Evolutionary conservation across 2,888 invertebrate species (phyloP), one percentile per base, ranked within the genome.

Genomic region (Trichopria drosophilae): DNA sequence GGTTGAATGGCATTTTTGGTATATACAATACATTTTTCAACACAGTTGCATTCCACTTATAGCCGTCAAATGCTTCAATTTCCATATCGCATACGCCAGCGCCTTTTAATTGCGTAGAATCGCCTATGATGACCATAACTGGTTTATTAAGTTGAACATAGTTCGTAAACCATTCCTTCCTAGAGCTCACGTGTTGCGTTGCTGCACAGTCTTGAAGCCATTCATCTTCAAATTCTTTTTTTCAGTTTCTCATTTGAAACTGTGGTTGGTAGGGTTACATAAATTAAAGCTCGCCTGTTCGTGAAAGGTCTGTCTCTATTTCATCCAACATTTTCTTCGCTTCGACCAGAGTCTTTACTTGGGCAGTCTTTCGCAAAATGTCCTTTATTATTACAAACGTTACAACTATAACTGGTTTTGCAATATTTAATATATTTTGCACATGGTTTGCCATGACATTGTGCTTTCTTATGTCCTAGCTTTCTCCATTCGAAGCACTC

Each of bases 51-150:
- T 60, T 22, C 57, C 59, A 63, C 26, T 48, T 22, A 13, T 59
- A 26, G 23, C 65, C 64, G 41, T 65, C 54, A 12, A 54, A 64
- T 5, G 62, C 64, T 45, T 62, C 59, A 39, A 65, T 24, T 36
- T 59, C 51, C 2, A 65, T 54, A 15, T 62, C 53, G 2, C 62
- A 66, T 23, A 51, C 48, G 24, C 62, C 64, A 37, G 55, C 50
- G 12, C 62, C 60, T 52, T 59, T 39, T 26, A 67, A 18, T 60
- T 45, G 31, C 13, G 63, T 56, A 40, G 60, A 44, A 51, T 62
- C 55, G 44, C 62, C 57, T 35, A 59, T 51, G 13, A 58, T 12
- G 1, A 60, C 53, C n/a, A n/a, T n/a, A n/a, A n/a, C n/a, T n/a
- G 52, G 32, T 6, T 46, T n/a, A 1, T 46, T 10, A 13, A 51